Conservation (phyloP, 2,797 vertebrate genomes). For the Gymnoscopelus braueri region DNA sequence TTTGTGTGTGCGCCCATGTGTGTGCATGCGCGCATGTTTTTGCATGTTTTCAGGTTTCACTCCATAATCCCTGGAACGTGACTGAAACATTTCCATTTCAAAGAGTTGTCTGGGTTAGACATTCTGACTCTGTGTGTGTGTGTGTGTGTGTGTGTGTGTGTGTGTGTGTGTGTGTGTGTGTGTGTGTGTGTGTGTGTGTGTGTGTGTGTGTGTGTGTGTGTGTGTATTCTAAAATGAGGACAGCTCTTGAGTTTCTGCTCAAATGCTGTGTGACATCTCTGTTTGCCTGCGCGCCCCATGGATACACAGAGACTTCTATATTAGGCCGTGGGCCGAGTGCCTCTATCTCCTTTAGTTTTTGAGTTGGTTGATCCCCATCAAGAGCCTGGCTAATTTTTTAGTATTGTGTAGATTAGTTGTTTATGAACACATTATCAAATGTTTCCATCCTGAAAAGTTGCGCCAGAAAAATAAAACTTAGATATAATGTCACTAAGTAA, state of each 20-base stretch:
- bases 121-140: slow-evolving; percentile 8
- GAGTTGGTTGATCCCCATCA: no score
- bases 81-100: slow-evolving; percentile 66
- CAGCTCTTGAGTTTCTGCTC: slow-evolving; percentile 32
- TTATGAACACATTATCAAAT: no score
- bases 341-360: no score
- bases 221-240: slow-evolving; percentile 35
- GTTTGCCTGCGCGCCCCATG: slow-evolving; percentile 34
- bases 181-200: not conserved
- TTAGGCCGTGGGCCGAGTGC: no score
- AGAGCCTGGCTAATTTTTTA: no score
- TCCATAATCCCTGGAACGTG: slow-evolving; percentile 45
- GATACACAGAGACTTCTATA: slow-evolving; percentile 22
- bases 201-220: not conserved
- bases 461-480: no score
- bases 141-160: not conserved
- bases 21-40: slow-evolving; percentile 1
- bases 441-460: no score
- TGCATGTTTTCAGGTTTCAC: slow-evolving; percentile 19
- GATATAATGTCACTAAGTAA: no score
- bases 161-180: not conserved
- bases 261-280: slow-evolving; percentile 54
- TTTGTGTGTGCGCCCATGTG: not conserved
- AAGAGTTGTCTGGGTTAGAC: slow-evolving; percentile 34
- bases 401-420: no score